These are phyloP conservation scores for Pardalotus punctatus DNA, from an alignment of 2,113 vertebrate genomes.

Conservation along the genomic window DNA sequence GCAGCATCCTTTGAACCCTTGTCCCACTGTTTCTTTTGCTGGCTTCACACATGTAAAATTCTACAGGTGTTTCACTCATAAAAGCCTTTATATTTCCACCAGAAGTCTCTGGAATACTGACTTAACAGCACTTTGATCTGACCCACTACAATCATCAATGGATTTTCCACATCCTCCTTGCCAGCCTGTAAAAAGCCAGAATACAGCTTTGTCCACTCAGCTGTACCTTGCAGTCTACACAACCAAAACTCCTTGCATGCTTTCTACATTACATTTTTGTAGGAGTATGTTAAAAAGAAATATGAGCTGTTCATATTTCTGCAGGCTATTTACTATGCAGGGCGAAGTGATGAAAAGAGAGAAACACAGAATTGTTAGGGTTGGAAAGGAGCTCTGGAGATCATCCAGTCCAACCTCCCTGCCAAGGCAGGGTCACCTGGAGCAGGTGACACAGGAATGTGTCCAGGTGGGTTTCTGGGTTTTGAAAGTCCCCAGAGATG, in stretches of 20 bases:
- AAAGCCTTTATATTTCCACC: not conserved
- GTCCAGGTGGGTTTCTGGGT: too few relatives aligned
- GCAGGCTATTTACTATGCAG: accelerated
- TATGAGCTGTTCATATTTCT: accelerated
- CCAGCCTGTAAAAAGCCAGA: not conserved
- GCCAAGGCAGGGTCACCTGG: not conserved
- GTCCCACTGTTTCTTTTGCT: not conserved
- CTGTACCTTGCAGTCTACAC: too few relatives aligned
- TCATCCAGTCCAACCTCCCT: not conserved
- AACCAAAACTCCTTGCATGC: accelerated
- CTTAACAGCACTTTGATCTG: not conserved
- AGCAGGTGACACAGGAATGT: not conserved
- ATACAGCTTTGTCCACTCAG: accelerated
- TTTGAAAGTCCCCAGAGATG: not conserved
- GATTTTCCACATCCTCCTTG: not conserved
- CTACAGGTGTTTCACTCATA: not conserved
- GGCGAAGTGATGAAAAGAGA: not conserved
- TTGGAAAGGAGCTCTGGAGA: not conserved
- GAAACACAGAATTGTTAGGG: too few relatives aligned
- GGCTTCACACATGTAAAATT: not conserved
- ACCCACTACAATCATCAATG: not conserved
- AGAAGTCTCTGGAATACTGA: too few relatives aligned
- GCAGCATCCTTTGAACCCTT: not conserved
- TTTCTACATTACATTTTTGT: not conserved
- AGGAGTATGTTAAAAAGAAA: accelerated